Conservation (phyloP, 1,140 invertebrate species). For the Drosophila obscura region DNA sequence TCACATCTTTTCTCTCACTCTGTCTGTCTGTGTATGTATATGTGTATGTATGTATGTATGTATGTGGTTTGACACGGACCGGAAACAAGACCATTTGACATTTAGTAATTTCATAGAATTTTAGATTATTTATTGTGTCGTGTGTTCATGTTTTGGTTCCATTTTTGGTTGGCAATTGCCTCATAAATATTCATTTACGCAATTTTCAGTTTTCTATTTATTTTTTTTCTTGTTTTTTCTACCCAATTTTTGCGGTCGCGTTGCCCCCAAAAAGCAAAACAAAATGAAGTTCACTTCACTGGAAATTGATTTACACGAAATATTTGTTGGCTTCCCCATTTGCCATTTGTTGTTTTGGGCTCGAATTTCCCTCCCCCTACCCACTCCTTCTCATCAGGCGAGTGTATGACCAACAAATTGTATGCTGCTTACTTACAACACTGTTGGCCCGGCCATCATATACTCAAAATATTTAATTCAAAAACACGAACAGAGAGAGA, state of each 20-base stretch:
- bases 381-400: neutral
- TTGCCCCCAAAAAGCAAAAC: slow-evolving; percentile 22
- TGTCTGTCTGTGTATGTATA: neutral
- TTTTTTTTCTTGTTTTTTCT: slow-evolving; percentile 33
- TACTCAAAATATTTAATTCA: slow-evolving; percentile 73
- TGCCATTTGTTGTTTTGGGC: slow-evolving; percentile 11
- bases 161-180: slow-evolving; percentile 31
- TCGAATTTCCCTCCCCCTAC: neutral
- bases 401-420: slow-evolving; percentile 34
- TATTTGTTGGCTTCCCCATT: slow-evolving; percentile 33
- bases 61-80: slow-evolving; percentile 30
- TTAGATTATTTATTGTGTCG: slow-evolving; percentile 76
- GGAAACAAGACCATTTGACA: slow-evolving; percentile 65
- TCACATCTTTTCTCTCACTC: neutral
- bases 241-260: slow-evolving; percentile 29
- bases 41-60: neutral
- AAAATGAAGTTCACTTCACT: slow-evolving; percentile 73
- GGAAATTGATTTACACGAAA: slow-evolving; percentile 77
- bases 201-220: slow-evolving; percentile 63
- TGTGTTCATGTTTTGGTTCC: slow-evolving; percentile 25
- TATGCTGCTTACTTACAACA: slow-evolving; percentile 4
- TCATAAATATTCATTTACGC: slow-evolving; percentile 75
- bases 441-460: slow-evolving; percentile 26
- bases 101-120: slow-evolving; percentile 79
- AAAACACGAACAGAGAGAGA: slow-evolving; percentile 51